Evolutionary conservation across 2,113 vertebrate species (phyloP), one percentile per base, ranked within the genome.

Genomic region (Marmota monax): DNA sequence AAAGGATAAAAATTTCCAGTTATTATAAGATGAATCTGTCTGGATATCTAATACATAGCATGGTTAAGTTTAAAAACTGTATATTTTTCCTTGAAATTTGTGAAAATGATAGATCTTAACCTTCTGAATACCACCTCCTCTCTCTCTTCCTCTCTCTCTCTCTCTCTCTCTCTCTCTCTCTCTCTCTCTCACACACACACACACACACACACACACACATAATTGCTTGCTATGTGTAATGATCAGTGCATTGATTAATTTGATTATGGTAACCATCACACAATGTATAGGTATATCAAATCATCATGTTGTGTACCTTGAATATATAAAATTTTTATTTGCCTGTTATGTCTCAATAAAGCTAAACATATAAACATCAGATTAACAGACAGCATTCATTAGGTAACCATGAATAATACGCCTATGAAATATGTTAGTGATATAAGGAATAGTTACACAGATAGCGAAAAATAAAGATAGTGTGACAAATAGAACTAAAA

Each of bases 401-500:
- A 85, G 61, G 22, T 42, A 94, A 84, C 7, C 73, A 79, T 56
- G 84, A 92, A 63, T 53, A 90, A 37, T n/a, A 73, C 42, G 23
- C 5, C 4, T 79, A 67, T 45, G 34, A 94, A 95, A 92, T 67
- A 11, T 73, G 7, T 84, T 84, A 94, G 74, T 53, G 16, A 7
- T 32, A 84, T 23, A 25, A 67, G 17, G 67, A 72, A 53, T 87
- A 11, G 12, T 73, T 80, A 84, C 51, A 88, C 51, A 96, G 80
- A 73, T 51, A 90, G 79, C 69, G 45, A 85, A 92, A 85, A 70
- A 2, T 82, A 92, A 88, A 84, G 56, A 29, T 23, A 69, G 16
- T 53, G 4, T 79, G 22, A 58, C 63, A 95, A 84, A 56, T 80
- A 69, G 69, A 32, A 80, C 34, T 97, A 25, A 84, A 87, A 92